A percentile compares a stretch with the other conserved stretches of the same genome.
Conservation (phyloP, 2,797 vertebrate genomes). For the Hirundo rustica region DNA sequence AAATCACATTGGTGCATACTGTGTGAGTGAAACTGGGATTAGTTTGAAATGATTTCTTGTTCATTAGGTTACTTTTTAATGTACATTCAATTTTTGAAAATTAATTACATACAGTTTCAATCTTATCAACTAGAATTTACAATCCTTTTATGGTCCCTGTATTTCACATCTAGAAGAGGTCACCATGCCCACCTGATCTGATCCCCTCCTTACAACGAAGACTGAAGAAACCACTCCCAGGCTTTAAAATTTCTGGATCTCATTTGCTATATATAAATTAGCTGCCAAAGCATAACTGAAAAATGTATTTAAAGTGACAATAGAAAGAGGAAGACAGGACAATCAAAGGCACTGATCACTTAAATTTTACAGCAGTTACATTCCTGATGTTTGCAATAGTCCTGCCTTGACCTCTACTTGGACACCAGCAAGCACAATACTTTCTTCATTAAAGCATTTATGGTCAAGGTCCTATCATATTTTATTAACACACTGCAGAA, state of each 20-base stretch:
- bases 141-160: neutral
- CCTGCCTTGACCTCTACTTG: neutral
- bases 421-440: neutral
- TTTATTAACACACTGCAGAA: conserved; percentile 28
- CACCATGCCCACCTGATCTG: neutral
- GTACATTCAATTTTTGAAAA: neutral
- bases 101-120: neutral
- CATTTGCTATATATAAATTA: neutral
- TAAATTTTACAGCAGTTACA: neutral
- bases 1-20: neutral
- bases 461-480: neutral
- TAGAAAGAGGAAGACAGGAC: neutral
- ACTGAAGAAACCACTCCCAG: neutral
- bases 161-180: neutral
- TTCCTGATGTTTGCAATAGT: neutral
- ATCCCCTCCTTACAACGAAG: neutral
- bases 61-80: neutral
- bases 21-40: neutral
- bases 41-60: neutral
- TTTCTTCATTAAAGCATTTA: neutral
- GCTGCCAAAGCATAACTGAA: neutral
- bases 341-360: neutral
- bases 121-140: neutral
- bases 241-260: neutral
- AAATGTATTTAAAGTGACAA: neutral